Percentiles rank a stretch among this genome's conserved stretches.
phyloP scores from a whole-genome alignment of 1,140 invertebrate species.

The Ditylenchus dipsaci region DNA sequence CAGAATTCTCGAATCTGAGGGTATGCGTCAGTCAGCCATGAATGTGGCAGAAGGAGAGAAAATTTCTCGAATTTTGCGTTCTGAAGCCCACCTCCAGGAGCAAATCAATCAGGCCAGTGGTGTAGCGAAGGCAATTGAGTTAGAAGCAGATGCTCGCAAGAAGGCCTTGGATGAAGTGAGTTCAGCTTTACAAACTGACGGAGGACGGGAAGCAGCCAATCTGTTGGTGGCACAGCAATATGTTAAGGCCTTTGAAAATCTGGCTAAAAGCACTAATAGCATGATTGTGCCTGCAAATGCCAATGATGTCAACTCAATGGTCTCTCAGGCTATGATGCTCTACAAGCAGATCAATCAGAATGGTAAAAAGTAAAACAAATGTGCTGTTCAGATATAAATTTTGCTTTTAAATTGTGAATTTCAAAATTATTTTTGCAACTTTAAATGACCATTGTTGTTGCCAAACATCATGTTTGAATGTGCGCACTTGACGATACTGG shows the following conservation, averaged over 20 bases:
- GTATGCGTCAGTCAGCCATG: conserved; percentile 79
- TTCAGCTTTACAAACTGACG: conserved; percentile 66
- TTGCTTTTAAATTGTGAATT: too few species aligned
- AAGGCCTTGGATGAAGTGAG: conserved; percentile 73
- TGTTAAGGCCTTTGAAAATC: conserved; percentile 57
- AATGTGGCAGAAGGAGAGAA: conserved; percentile 95
- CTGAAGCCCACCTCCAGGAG: conserved; percentile 64
- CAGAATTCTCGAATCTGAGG: conserved; percentile 89
- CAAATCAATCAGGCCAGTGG: conserved; percentile 76
- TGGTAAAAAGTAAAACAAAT: background rate
- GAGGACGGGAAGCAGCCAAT: conserved; percentile 66
- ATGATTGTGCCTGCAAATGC: conserved; percentile 85
- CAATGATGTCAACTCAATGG: conserved; percentile 71
- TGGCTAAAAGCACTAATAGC: conserved; percentile 88
- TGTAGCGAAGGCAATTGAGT: conserved; percentile 78
- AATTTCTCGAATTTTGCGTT: conserved; percentile 77
- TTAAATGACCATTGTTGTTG: too few species aligned
- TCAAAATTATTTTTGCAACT: too few species aligned
- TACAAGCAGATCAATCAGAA: background rate
- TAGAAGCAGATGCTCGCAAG: conserved; percentile 77
- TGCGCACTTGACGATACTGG: too few species aligned
- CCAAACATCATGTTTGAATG: too few species aligned
- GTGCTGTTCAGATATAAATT: too few species aligned
- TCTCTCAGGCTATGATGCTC: conserved; percentile 33
- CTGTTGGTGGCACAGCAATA: conserved; percentile 34